Percentiles rank a stretch among this genome's conserved stretches.
phyloP scores from a whole-genome alignment of 2,113 vertebrate genomes.

The Machaerirhynchus nigripectus region DNA sequence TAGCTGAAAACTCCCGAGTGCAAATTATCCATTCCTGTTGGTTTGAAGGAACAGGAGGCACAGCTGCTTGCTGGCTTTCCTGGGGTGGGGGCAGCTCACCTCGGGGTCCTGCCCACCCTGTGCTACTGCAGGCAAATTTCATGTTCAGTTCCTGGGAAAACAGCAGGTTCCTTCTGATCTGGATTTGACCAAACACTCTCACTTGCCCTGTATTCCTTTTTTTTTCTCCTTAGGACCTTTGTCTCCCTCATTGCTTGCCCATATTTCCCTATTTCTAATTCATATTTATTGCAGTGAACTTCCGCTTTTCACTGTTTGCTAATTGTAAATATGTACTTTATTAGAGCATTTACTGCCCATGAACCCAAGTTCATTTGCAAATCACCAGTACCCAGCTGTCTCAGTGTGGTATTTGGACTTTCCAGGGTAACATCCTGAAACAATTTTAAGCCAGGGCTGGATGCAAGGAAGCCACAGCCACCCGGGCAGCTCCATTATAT shows the following conservation, averaged over 20 bases:
- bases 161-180: neutral
- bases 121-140: neutral
- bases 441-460: neutral
- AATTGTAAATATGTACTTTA: neutral
- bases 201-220: neutral
- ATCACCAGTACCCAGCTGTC: neutral
- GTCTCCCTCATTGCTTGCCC: neutral
- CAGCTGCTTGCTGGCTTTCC: neutral
- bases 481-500: neutral
- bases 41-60: neutral
- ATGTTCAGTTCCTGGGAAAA: neutral
- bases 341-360: neutral
- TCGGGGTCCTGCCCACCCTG: neutral
- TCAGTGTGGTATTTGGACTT: neutral
- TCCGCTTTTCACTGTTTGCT: neutral
- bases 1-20: neutral
- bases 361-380: neutral
- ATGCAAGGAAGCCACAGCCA: neutral
- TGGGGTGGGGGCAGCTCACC: fast-evolving
- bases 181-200: neutral
- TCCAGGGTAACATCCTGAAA: neutral
- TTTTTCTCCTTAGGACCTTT: neutral
- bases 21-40: neutral
- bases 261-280: neutral
- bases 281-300: neutral